Conservation (phyloP, 2,888 invertebrate species). For the Biston stratarius region DNA sequence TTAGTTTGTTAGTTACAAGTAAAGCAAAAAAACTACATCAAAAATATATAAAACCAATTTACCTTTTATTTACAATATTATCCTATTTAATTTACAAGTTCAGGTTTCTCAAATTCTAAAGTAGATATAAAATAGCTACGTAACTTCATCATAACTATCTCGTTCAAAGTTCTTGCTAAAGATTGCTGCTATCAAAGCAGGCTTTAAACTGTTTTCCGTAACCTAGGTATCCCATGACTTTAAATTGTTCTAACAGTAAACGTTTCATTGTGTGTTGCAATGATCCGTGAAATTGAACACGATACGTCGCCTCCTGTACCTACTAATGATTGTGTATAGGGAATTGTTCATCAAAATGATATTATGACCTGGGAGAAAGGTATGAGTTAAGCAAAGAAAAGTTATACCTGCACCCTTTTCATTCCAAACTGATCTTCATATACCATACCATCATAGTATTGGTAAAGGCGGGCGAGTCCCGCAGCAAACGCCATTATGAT, state of each 20-base stretch:
- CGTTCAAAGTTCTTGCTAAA: not conserved
- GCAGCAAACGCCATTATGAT: slow-evolving; percentile 87
- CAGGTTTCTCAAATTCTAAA: no score
- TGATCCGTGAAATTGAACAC: slow-evolving; percentile 57
- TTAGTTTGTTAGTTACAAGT: no score
- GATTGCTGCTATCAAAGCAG: slow-evolving; percentile 6
- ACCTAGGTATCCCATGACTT: slow-evolving; percentile 14
- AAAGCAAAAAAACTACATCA: no score
- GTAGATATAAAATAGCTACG: no score
- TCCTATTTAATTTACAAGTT: no score
- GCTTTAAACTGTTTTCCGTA: slow-evolving; percentile 7
- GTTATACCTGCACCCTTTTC: slow-evolving; percentile 79
- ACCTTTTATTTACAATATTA: no score
- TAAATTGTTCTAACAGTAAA: slow-evolving; percentile 33
- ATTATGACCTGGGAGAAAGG: not conserved
- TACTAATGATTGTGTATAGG: slow-evolving; percentile 41
- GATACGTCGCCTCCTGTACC: slow-evolving; percentile 53
- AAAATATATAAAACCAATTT: no score
- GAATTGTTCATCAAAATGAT: not conserved
- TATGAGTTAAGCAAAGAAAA: not conserved
- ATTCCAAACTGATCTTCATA: slow-evolving; percentile 86
- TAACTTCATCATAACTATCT: no score
- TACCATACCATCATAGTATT: slow-evolving; percentile 89
- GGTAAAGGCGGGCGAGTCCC: slow-evolving; percentile 88
- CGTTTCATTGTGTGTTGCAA: slow-evolving; percentile 54